Base-by-base conservation (phyloP, 2,113 vertebrate species). In the Forbesichthys papilliferus region DNA sequence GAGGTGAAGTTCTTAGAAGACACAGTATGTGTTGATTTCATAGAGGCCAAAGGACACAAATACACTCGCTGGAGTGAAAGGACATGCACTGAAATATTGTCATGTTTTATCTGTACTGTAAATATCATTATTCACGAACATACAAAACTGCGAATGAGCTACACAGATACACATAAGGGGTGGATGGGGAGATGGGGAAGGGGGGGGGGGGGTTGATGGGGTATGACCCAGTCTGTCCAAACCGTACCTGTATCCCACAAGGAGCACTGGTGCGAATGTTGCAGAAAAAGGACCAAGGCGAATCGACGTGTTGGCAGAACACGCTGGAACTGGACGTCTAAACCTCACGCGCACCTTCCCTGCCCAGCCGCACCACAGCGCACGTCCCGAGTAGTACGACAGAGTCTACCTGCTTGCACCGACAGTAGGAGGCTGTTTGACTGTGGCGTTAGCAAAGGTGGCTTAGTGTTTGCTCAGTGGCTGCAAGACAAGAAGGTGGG, bases 401-500 rank as follows among this genome's bases (percentile, higher is more conserved):
- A 64, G 64, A 61, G 54, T 85, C 77, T 51, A 57, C 77, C 61
- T 66, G 68, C 65, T 66, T 60, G 71, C 14, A 66, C 69, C 73
- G 27, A 27, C 27, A 27, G 27, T 72, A 11, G n/a, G 27, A 12
- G 73, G 12, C 64, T 77, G 79, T 74, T 51, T 64, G 73, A 82
- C 64, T 81, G 75, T 75, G 33, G 55, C 84, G 73, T 76, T 78
- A 80, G 86, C 65, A 84, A 87, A 88, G 88, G 83, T 89, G 83
- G 66, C 79, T 84, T 78, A 69, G 68, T 90, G 86, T 92, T 91
- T 90, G 90, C 88, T 84, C 75, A 80, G 75, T 86, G 61, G 18
- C 56, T 11, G 56, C 11, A 18, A 58, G 10, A 58, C 5, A 58
- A 84, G 89, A 89, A 27, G 91, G 90, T 84, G 88, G 88, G 86